phyloP scores from a whole-genome alignment of 2,888 invertebrate genomes.

The Sarcophaga carnaria region DNA sequence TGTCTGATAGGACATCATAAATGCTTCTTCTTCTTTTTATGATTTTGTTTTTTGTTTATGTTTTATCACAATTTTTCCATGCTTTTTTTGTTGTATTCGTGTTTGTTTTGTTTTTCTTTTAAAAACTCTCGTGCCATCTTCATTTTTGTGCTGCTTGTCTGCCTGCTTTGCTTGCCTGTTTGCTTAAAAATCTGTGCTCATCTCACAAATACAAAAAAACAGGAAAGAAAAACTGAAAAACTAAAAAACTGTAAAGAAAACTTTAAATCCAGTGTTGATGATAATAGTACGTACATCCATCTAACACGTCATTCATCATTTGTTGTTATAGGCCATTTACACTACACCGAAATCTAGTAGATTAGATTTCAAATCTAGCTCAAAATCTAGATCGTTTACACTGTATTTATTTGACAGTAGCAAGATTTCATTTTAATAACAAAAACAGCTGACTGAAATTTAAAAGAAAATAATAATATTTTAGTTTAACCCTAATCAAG shows the following conservation, averaged over 20 bases:
- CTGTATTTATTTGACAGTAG: too few relatives aligned
- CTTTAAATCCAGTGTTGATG: not conserved
- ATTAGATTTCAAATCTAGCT: too few relatives aligned
- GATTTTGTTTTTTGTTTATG: slow-evolving; percentile 7
- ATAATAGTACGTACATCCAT: not conserved
- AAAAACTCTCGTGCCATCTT: slow-evolving; percentile 71
- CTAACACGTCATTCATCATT: slow-evolving; percentile 53
- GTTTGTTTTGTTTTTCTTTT: slow-evolving; percentile 28
- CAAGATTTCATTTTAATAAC: too few relatives aligned
- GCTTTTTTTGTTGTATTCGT: not conserved
- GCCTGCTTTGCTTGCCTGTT: slow-evolving; percentile 78
- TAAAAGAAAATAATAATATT: too few relatives aligned
- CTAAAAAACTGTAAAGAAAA: not conserved
- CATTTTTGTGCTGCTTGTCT: slow-evolving; percentile 73
- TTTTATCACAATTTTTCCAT: slow-evolving; percentile 32
- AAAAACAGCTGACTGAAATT: too few relatives aligned
- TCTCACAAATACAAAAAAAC: slow-evolving; percentile 63
- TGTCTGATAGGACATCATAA: not conserved
- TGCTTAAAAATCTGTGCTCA: slow-evolving; percentile 76
- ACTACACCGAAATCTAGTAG: too few relatives aligned
- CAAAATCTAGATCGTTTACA: too few relatives aligned
- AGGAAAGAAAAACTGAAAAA: not conserved
- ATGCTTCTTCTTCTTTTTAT: not conserved
- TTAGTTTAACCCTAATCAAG: too few relatives aligned
- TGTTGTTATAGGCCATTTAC: too few relatives aligned